Conservation (phyloP, 2,888 invertebrate species). For the Drosophila sordidapex region DNA sequence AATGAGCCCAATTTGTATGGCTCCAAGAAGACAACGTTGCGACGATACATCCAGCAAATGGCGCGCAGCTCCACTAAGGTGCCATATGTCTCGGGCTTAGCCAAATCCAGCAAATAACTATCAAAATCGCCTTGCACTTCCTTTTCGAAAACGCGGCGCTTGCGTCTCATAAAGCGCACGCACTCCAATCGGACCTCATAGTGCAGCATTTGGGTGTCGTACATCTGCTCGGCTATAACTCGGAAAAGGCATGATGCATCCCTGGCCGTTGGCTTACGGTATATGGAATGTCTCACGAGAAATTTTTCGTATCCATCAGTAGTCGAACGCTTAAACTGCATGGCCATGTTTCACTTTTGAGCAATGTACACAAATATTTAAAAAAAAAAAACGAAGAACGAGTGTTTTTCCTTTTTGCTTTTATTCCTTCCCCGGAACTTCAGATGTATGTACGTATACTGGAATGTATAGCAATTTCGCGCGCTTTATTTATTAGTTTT, state of each 20-base stretch:
- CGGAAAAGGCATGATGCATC: constrained; percentile 96
- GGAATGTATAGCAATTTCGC: not conserved
- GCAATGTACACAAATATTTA: constrained; percentile 46
- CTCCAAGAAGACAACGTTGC: constrained; percentile 91
- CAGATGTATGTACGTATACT: constrained; percentile 4
- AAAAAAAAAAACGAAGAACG: constrained; percentile 59
- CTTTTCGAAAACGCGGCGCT: constrained; percentile 88
- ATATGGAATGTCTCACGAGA: constrained; percentile 92
- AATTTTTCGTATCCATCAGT: constrained; percentile 88
- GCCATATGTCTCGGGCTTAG: constrained; percentile 89
- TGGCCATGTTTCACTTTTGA: not conserved
- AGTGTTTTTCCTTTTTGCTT: constrained; percentile 21
- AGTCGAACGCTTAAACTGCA: constrained; percentile 79
- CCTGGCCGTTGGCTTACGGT: constrained; percentile 94
- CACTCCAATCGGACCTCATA: constrained; percentile 90
- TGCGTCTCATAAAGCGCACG: constrained; percentile 88
- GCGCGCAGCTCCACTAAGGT: constrained; percentile 89
- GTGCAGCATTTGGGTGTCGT: constrained; percentile 89
- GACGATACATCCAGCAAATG: constrained; percentile 89
- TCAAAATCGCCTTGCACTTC: constrained; percentile 88
- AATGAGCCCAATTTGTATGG: constrained; percentile 84
- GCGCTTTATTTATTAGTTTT: not conserved
- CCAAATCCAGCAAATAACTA: constrained; percentile 89
- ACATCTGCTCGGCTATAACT: constrained; percentile 93
- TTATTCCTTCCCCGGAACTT: constrained; percentile 24